Percentiles rank a stretch among this genome's conserved stretches.
These are phyloP conservation scores for Apteryx mantelli DNA, from an alignment of 2,113 vertebrate genomes.

Conservation along the genomic window DNA sequence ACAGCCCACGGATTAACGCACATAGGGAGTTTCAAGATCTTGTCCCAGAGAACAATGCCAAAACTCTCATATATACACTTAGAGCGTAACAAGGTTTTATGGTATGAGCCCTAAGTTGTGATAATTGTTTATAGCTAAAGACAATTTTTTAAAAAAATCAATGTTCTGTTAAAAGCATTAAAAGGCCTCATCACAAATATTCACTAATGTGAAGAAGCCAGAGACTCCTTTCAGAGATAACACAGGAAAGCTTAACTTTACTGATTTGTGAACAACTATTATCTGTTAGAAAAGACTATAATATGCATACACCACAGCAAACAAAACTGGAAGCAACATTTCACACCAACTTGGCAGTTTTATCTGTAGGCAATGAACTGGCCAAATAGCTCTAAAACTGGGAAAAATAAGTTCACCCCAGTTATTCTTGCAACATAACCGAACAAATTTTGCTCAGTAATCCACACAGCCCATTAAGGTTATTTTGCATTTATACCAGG, in stretches of 20 bases:
- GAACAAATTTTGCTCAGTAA: slow-evolving; percentile 27
- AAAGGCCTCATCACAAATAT: background rate
- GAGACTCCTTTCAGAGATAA: background rate
- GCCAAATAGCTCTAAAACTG: background rate
- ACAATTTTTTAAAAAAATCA: background rate
- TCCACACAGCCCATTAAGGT: background rate
- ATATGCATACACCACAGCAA: background rate
- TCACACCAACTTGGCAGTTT: background rate
- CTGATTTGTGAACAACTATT: background rate
- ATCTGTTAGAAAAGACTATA: background rate
- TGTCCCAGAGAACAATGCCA: background rate
- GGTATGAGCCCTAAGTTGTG: accelerated
- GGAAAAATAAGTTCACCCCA: background rate
- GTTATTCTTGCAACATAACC: background rate
- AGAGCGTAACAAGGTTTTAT: background rate
- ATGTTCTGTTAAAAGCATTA: background rate
- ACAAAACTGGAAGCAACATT: background rate
- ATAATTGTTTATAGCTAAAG: background rate
- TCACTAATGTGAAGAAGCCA: background rate
- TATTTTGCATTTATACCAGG: slow-evolving; percentile 50
- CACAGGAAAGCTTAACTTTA: background rate
- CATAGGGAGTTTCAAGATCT: background rate
- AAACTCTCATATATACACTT: background rate
- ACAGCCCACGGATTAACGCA: background rate
- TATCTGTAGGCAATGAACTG: background rate